A percentile compares a stretch with the other conserved stretches of the same genome.
phyloP scores from a whole-genome alignment of 2,113 vertebrate genomes.

The Neoarius graeffei region DNA sequence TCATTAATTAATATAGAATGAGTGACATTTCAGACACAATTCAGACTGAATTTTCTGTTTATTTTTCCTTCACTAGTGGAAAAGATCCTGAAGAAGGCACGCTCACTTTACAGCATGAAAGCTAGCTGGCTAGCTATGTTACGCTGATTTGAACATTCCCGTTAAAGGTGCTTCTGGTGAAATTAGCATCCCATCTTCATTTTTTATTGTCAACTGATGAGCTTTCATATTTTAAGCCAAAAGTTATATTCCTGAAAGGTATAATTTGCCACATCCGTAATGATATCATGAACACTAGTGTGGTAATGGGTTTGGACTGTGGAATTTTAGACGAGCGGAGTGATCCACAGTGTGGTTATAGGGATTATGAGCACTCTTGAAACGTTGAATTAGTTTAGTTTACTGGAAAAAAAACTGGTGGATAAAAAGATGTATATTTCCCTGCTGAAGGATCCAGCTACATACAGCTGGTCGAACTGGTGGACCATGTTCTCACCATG shows the following conservation, averaged over 20 bases:
- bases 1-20: neutral
- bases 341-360: neutral
- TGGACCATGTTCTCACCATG: neutral
- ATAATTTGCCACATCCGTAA: too few species aligned
- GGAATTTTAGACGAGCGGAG: neutral
- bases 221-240: too few species aligned
- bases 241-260: too few species aligned
- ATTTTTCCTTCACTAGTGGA: neutral
- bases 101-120: too few species aligned
- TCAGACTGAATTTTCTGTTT: neutral
- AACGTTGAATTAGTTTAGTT: neutral
- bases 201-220: too few species aligned
- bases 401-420: neutral
- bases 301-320: neutral
- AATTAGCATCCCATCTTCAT: too few species aligned
- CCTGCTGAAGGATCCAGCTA: neutral
- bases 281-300: neutral
- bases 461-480: neutral
- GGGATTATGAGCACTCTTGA: neutral
- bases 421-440: neutral
- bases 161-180: too few species aligned
- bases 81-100: neutral
- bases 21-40: neutral
- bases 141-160: too few species aligned
- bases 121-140: too few species aligned